Percentiles rank a stretch among this genome's conserved stretches.
Conservation (phyloP, 2,888 invertebrate genomes). For the Conus canariensis region DNA sequence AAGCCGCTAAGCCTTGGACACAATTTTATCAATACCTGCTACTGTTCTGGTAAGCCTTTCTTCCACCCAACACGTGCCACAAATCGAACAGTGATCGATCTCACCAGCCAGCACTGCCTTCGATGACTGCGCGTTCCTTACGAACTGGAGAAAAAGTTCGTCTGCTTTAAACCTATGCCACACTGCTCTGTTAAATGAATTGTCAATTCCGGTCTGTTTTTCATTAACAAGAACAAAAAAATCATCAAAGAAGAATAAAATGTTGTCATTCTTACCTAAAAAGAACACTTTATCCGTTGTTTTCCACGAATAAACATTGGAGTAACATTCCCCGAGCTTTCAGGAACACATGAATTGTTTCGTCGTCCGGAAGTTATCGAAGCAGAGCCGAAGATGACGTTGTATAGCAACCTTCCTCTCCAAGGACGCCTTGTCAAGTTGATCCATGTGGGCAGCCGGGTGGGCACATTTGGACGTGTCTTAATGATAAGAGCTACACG, state of each 20-base stretch:
- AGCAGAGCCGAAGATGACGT: slow-evolving; percentile 33
- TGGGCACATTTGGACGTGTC: not conserved
- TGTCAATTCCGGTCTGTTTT: not conserved
- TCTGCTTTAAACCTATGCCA: not conserved
- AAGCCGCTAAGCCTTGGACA: not conserved
- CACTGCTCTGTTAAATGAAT: not conserved
- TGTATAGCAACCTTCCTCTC: slow-evolving; percentile 34
- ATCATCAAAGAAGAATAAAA: not conserved
- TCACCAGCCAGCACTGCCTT: not conserved
- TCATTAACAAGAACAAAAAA: not conserved
- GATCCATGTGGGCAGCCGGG: not conserved
- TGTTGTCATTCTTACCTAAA: not conserved
- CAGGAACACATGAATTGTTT: not conserved
- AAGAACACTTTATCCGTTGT: not conserved
- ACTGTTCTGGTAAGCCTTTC: slow-evolving; percentile 12
- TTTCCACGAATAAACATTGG: not conserved
- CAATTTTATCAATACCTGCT: not conserved
- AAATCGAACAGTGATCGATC: slow-evolving; percentile 21
- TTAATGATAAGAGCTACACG: not conserved
- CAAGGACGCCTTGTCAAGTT: slow-evolving; percentile 21
- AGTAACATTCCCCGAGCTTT: not conserved
- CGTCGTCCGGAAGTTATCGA: slow-evolving; percentile 24
- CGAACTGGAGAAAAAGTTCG: not conserved
- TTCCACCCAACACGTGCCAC: slow-evolving; percentile 20
- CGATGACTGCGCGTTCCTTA: not conserved